Base-by-base conservation (phyloP, 1,140 invertebrate genomes). In the Eueides isabella region DNA sequence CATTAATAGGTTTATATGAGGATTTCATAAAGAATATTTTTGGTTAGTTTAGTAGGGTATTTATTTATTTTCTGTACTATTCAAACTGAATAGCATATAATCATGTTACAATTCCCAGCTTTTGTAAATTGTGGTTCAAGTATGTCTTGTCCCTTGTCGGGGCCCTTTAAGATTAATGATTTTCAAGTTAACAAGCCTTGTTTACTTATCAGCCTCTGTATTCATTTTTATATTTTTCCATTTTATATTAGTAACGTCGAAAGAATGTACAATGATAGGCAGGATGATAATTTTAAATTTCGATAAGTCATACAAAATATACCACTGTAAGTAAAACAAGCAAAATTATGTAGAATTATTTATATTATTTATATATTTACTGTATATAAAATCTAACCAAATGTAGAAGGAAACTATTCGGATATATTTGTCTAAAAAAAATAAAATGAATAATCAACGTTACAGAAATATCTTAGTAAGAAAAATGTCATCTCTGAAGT, bases 101-200 rank as follows among this genome's bases (percentile, higher is more conserved):
- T 55, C 48, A 55, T 2, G 48, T 23, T 1, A 12, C 2, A 55
- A 55, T 55, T 19, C 11, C 23, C n/a, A 26, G 26, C 48, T 55
- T 55, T 55, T 55, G 48, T 55, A 26, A 55, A 55, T 26, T 55
- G 19, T 11, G 48, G 48, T 55, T 55, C 11, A 55, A 55, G 12
- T 55, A 23, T 55, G 48, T 55, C 19, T 12, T 55, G 48, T 12
- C 23, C 48, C 48, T 55, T 26, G 48, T 55, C 48, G 48, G n/a
- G n/a, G n/a, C 26, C 48, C 48, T 55, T 55, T 55, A 9, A 55
- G 48, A 55, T 55, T 55, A 55, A 55, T 55, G 48, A 55, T 55
- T 26, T 55, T 55, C 5, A 55, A 26, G 48, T 55, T 23, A 26
- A 9, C 48, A 23, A 55, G 9, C 48, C 5, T 55, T 55, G 23